These are phyloP conservation scores for Cynaeus angustus DNA, from an alignment of 2,888 invertebrate species.

Conservation along the genomic window DNA sequence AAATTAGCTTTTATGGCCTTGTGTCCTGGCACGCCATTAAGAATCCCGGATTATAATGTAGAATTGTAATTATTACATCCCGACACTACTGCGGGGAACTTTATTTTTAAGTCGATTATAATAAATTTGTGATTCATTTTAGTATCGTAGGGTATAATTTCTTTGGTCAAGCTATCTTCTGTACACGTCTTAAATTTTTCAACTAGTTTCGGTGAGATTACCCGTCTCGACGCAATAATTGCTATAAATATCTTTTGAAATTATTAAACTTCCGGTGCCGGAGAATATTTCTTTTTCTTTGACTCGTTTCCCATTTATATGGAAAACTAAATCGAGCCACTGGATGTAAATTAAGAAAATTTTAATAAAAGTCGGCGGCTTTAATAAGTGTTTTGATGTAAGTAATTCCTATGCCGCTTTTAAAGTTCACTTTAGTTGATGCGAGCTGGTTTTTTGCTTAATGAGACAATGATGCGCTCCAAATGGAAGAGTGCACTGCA, in stretches of 20 bases:
- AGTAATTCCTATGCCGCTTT: constrained; percentile 41
- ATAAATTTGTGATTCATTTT: constrained; percentile 36
- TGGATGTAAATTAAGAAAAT: constrained; percentile 49
- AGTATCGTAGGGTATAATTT: constrained; percentile 18
- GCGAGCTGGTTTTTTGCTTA: constrained; percentile 29
- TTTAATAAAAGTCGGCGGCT: constrained; percentile 47
- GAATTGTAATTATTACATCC: constrained; percentile 22
- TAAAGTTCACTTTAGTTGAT: constrained; percentile 37
- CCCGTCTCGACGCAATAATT: constrained; percentile 7
- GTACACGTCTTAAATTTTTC: constrained; percentile 23
- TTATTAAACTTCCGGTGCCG: constrained; percentile 14
- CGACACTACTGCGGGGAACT: constrained; percentile 8
- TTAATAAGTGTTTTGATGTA: constrained; percentile 47
- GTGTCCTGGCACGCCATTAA: constrained; percentile 36
- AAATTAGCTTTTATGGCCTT: constrained; percentile 46
- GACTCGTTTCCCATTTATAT: constrained; percentile 43
- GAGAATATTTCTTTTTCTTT: constrained; percentile 32
- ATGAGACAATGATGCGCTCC: constrained; percentile 42
- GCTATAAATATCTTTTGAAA: constrained; percentile 3
- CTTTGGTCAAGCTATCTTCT: constrained; percentile 19
- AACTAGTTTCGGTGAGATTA: constrained; percentile 6
- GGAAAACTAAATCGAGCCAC: constrained; percentile 43
- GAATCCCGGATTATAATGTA: constrained; percentile 46
- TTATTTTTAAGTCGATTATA: constrained; percentile 37
- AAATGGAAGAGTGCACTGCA: constrained; percentile 35